These are phyloP conservation scores for Hirtodrosophila confusa DNA, from an alignment of 2,888 invertebrate species.

Conservation along the genomic window DNA sequence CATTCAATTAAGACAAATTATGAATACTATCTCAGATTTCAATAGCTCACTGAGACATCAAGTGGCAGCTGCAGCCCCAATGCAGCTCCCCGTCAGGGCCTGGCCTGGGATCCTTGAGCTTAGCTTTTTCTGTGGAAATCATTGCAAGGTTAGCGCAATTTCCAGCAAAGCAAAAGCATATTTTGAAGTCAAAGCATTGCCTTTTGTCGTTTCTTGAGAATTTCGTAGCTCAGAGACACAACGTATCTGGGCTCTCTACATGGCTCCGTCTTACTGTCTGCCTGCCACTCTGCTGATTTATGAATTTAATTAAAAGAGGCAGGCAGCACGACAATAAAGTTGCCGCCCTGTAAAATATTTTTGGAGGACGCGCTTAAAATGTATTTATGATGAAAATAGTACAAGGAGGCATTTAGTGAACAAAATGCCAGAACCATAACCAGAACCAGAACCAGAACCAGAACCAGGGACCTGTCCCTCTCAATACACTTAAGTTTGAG, in stretches of 20 bases:
- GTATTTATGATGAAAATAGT: slow-evolving; percentile 65
- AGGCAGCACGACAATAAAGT: slow-evolving; percentile 63
- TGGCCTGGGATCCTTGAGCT: slow-evolving; percentile 36
- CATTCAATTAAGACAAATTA: slow-evolving; percentile 78
- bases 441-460: neutral
- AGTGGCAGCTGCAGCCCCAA: slow-evolving; percentile 15
- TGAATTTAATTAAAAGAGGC: slow-evolving; percentile 78
- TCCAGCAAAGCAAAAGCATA: slow-evolving; percentile 40
- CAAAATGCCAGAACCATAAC: neutral
- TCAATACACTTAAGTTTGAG: slow-evolving; percentile 55
- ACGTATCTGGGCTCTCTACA: slow-evolving; percentile 7
- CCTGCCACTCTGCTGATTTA: slow-evolving; percentile 61
- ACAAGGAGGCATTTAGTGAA: neutral
- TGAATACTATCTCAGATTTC: slow-evolving; percentile 68
- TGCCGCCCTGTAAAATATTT: slow-evolving; percentile 30
- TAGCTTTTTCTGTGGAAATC: slow-evolving; percentile 46
- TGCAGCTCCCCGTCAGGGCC: neutral
- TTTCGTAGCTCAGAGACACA: slow-evolving; percentile 13
- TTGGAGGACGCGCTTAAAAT: slow-evolving; percentile 51
- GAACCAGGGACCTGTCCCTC: slow-evolving; percentile 9
- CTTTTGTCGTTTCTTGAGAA: slow-evolving; percentile 36
- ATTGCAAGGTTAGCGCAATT: slow-evolving; percentile 64
- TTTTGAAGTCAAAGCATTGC: slow-evolving; percentile 24
- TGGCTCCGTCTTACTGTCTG: slow-evolving; percentile 1
- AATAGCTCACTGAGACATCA: slow-evolving; percentile 52